Base-by-base conservation (phyloP, 1,140 invertebrate genomes). In the Magallana ariakensis region DNA sequence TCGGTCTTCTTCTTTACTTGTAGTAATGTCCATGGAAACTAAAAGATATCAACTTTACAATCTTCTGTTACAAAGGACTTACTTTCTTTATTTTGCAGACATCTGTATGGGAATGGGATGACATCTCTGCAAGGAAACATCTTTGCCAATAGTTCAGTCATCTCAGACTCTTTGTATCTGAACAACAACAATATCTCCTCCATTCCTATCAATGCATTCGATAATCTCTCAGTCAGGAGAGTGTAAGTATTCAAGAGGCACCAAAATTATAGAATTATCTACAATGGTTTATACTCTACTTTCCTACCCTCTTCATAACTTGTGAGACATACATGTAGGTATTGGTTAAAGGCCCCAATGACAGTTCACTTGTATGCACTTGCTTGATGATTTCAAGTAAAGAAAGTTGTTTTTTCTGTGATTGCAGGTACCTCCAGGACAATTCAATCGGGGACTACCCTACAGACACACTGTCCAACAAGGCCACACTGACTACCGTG, bases 361-460 rank as follows among this genome's bases (percentile, higher is more conserved):
- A 5, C 5, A 46, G 33, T 46, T 2, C 5, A 46, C 33, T 46
- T 46, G 5, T 46, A 46, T 46, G 33, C 3, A 46, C 33, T 46
- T 46, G 33, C 33, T 46, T 46, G 33, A 46, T 46, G 33, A 46
- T 46, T 46, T 46, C 33, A 46, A 46, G 33, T 46, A 46, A 46
- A 5, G 1, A 46, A 46, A 46, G 33, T 46, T 46, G 33, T 62
- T 16, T 19, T 46, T 46, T 46, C 33, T 46, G 1, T 46, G 33
- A 46, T 16, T 62, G 60, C 60, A 62, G 19, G 54, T 75, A 83
- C 16, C 33, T 88, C n/a, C 70, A 46, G 54, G 85, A 88, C 70
- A 88, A 88, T 62, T 4, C 16, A 16, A 86, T 88, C 13, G 57
- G 66, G 9, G 85, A 88, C 46, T 88, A 88, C 55, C 87, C 87